Evolutionary conservation across 2,888 invertebrate genomes (phyloP).

Genomic region (Octonoba sinensis): DNA sequence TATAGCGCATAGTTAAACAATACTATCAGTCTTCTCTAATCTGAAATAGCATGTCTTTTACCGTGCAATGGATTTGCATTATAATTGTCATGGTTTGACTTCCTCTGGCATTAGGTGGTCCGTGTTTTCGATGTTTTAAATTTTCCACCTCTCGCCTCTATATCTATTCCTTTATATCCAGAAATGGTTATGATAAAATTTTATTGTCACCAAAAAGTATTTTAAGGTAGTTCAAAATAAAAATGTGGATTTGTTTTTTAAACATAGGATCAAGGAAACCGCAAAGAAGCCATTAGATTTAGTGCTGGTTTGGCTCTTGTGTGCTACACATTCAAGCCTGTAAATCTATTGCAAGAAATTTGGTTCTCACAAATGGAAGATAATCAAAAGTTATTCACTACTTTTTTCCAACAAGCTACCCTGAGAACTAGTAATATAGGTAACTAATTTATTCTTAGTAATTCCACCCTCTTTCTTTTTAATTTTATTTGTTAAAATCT

Average conservation of each 20-base stretch:
- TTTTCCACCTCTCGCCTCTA: too few species aligned
- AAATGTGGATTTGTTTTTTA: constrained; percentile 2
- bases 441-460: constrained; percentile 65
- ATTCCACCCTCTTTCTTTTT: background rate
- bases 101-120: too few species aligned
- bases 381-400: constrained; percentile 72
- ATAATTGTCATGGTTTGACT: too few species aligned
- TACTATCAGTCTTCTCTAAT: too few species aligned
- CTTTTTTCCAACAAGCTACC: constrained; percentile 74
- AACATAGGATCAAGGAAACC: constrained; percentile 69
- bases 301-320: constrained; percentile 70
- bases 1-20: too few species aligned
- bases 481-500: background rate
- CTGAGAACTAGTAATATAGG: constrained; percentile 73
- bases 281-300: constrained; percentile 70
- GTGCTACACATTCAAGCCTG: constrained; percentile 67
- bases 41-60: too few species aligned
- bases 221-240: too few species aligned
- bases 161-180: too few species aligned
- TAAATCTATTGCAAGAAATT: constrained; percentile 67
- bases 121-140: too few species aligned
- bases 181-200: too few species aligned
- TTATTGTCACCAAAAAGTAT: too few species aligned
- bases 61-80: too few species aligned
- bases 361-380: constrained; percentile 72